Conservation (phyloP, 2,888 invertebrate genomes). For the Myopa tessellatipennis region DNA sequence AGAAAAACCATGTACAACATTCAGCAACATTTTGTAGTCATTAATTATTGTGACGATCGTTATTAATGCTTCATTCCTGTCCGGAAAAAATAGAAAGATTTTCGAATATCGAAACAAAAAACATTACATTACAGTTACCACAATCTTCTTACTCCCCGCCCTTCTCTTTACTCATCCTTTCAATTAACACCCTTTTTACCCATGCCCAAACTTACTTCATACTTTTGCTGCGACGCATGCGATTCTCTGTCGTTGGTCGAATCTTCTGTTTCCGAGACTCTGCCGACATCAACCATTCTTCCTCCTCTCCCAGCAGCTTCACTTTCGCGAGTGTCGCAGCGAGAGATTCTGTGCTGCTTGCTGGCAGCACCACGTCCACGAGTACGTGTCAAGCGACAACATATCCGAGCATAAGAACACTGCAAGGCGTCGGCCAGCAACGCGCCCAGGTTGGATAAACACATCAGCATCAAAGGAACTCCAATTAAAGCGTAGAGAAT, state of each 20-base stretch:
- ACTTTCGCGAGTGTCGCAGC: conserved; percentile 14
- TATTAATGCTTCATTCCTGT: conserved; percentile 8
- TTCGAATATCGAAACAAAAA: too few relatives aligned
- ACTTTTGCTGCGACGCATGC: background rate
- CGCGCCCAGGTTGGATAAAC: conserved; percentile 85
- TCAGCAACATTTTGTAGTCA: background rate
- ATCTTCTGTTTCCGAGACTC: conserved; percentile 12
- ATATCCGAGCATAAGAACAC: conserved; percentile 70
- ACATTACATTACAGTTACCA: background rate
- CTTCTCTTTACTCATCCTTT: background rate
- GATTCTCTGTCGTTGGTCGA: conserved; percentile 2
- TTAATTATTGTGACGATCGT: conserved; percentile 36
- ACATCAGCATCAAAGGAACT: conserved; percentile 87
- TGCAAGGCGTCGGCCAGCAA: conserved; percentile 82
- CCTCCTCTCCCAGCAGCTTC: background rate
- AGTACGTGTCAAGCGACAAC: conserved; percentile 51
- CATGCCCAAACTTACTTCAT: background rate
- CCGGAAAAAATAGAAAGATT: background rate
- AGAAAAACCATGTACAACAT: too few relatives aligned
- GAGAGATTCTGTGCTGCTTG: conserved; percentile 2
- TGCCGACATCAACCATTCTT: conserved; percentile 15
- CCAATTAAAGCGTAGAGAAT: conserved; percentile 89
- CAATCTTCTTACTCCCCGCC: too few relatives aligned
- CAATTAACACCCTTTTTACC: too few relatives aligned
- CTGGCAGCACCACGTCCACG: conserved; percentile 25